Evolutionary conservation across 2,113 vertebrate species (phyloP).

Genomic region (Corythaeola cristata): DNA sequence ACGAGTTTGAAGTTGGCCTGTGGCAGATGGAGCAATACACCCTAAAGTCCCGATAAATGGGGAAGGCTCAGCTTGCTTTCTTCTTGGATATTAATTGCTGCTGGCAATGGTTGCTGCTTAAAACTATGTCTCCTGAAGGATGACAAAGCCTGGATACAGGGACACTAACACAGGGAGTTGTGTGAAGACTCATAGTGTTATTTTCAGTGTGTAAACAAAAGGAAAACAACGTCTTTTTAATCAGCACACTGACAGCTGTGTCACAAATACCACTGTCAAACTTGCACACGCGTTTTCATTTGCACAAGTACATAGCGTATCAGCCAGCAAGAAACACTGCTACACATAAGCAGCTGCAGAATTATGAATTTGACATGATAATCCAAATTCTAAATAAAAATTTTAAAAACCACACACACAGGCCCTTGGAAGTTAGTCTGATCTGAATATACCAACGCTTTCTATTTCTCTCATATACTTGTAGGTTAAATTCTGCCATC

Average conservation of each 20-base stretch:
- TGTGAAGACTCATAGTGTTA: neutral
- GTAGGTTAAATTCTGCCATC: neutral
- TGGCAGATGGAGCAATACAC: neutral
- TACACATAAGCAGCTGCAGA: neutral
- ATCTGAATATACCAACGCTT: neutral
- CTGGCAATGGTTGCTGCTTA: neutral
- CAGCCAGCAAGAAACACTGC: neutral
- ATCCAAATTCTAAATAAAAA: neutral
- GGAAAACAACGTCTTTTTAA: neutral
- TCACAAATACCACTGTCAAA: neutral
- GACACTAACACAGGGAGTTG: neutral
- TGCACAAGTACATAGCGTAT: neutral
- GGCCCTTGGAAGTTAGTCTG: neutral
- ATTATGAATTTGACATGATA: neutral
- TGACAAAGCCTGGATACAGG: neutral
- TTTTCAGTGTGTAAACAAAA: neutral
- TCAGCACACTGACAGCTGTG: neutral
- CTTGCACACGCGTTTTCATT: accelerated
- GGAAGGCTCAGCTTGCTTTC: neutral
- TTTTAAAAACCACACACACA: neutral
- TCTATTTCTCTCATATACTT: neutral
- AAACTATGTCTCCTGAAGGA: neutral
- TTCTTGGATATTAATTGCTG: neutral
- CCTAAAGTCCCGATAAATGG: neutral
- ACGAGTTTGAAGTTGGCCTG: neutral